Conservation (phyloP, 2,797 vertebrate species). For the Rousettus madagascariensis region DNA sequence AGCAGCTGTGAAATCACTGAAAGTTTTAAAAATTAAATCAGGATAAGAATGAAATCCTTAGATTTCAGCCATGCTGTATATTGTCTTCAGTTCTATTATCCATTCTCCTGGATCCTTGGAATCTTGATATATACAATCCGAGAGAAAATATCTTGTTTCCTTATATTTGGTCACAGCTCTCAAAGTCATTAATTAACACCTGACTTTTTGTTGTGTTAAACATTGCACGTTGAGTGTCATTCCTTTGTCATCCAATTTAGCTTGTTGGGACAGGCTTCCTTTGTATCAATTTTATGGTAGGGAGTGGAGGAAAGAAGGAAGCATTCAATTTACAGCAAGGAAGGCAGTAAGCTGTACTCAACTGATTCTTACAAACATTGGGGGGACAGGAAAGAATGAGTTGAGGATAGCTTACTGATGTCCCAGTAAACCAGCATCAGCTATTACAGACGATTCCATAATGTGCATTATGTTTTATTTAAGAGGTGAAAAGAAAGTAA, state of each 20-base stretch:
- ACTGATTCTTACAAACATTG: neutral
- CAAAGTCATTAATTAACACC: neutral
- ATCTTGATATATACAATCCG: neutral
- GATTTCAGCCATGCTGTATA: neutral
- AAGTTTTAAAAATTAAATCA: neutral
- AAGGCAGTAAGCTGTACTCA: neutral
- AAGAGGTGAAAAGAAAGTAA: conserved; percentile 29
- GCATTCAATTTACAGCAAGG: neutral
- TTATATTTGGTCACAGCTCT: neutral
- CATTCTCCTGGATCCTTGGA: neutral
- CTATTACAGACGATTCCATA: neutral
- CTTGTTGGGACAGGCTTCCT: neutral
- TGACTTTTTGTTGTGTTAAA: neutral
- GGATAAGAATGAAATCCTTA: neutral
- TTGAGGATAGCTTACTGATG: neutral
- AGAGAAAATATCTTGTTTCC: neutral
- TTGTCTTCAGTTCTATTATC: neutral
- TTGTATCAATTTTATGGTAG: neutral
- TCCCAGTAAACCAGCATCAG: neutral
- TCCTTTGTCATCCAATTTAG: neutral
- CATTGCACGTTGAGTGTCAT: neutral
- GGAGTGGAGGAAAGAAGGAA: neutral
- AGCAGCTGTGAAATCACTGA: neutral
- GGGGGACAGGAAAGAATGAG: neutral
- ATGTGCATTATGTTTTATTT: neutral